Evolutionary conservation across 2,797 vertebrate genomes (phyloP).

Genomic region (Poecilia gillii): DNA sequence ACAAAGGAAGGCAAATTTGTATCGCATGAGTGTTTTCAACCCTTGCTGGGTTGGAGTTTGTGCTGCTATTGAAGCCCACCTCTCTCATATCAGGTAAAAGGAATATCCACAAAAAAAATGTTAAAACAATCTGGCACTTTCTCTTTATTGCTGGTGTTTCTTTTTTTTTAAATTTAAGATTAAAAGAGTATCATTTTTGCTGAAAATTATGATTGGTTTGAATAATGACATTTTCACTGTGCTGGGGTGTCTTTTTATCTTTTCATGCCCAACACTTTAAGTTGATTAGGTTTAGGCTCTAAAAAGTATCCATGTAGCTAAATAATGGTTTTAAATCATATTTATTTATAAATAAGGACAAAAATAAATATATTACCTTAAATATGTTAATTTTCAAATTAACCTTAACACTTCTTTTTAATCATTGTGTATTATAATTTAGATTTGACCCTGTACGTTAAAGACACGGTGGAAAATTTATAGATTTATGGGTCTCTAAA

Average conservation of each 20-base stretch:
- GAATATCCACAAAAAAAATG: neutral
- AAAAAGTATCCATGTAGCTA: neutral
- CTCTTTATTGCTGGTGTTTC: neutral
- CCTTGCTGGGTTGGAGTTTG: constrained; percentile 13
- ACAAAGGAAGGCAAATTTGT: constrained; percentile 17
- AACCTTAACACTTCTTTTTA: neutral
- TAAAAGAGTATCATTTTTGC: neutral
- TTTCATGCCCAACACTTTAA: neutral
- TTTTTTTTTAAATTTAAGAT: neutral
- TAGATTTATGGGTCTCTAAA: neutral
- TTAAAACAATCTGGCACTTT: neutral
- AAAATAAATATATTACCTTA: neutral
- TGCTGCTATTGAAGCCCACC: constrained; percentile 33
- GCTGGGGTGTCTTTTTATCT: neutral
- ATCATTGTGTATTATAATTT: neutral
- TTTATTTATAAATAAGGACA: neutral
- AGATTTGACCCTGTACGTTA: neutral
- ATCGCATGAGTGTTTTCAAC: constrained; percentile 10
- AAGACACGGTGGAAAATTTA: neutral
- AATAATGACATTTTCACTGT: neutral
- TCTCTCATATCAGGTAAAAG: constrained; percentile 5
- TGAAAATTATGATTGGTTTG: neutral
- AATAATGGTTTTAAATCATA: neutral
- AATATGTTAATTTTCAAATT: neutral
- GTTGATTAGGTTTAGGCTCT: neutral